A percentile compares a stretch with the other conserved stretches of the same genome.
These are phyloP conservation scores for Apamea monoglypha DNA, from an alignment of 2,888 invertebrate species.

Conservation along the genomic window DNA sequence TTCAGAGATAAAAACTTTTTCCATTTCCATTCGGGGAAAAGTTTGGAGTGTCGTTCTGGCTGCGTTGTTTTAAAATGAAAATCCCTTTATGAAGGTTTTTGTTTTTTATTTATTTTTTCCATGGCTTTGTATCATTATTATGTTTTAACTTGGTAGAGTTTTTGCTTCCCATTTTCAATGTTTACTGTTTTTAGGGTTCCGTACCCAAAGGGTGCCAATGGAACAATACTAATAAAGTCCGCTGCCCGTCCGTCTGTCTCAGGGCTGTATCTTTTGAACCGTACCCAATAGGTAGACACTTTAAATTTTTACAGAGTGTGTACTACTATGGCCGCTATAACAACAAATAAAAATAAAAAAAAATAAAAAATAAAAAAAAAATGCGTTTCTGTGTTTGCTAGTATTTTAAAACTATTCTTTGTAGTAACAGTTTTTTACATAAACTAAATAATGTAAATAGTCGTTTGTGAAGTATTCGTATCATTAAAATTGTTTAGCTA, in stretches of 20 bases:
- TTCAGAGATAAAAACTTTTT: slow-evolving; percentile 38
- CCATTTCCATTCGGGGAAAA: slow-evolving; percentile 27
- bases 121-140: slow-evolving; percentile 20
- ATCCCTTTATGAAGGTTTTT: slow-evolving; percentile 6
- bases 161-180: neutral
- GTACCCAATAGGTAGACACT: too few species aligned
- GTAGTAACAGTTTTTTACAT: neutral
- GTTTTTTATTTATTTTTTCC: slow-evolving; percentile 18
- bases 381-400: neutral
- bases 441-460: neutral
- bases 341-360: too few species aligned
- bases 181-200: neutral
- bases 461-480: neutral
- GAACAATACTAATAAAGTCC: too few species aligned
- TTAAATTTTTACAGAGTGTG: too few species aligned
- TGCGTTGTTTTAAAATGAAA: slow-evolving; percentile 13
- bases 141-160: slow-evolving; percentile 3
- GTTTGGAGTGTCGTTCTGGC: slow-evolving; percentile 6
- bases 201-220: too few species aligned
- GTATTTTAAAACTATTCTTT: neutral
- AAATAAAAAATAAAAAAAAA: neutral
- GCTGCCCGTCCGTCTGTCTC: too few species aligned
- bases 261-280: too few species aligned
- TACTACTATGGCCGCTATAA: too few species aligned
- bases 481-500: neutral